Base-by-base conservation (phyloP, 2,888 invertebrate genomes). In the Platerodrilus igneus region DNA sequence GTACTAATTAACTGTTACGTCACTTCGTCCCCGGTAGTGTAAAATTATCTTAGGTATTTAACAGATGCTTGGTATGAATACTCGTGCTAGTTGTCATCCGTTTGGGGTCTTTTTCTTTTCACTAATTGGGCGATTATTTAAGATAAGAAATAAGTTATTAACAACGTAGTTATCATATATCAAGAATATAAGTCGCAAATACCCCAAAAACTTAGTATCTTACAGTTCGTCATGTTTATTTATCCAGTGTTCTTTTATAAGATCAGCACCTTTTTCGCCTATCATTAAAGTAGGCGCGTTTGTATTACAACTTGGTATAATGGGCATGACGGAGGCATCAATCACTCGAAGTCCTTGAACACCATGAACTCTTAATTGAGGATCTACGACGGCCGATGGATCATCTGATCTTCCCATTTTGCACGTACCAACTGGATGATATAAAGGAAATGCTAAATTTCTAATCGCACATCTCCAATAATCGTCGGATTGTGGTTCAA, bases 261-360 rank as follows among this genome's bases (percentile, higher is more conserved):
- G 64, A 30, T 71, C 70, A 0, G 67, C 66, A 1, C 67, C 74
- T 46, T 71, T 75, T 47, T 71, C 69, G 2, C 71, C 74, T 14
- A 76, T 70, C 63, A 66, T 64, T 9, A 66, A 57, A 2, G 55
- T 41, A 0, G 66, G 55, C 2, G 76, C 77, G 60, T 77, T 75
- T 0, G 76, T 77, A 50, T 79, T 78, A 1, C 71, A 78, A 33
- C 76, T 72, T 1, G 72, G 64, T 17, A 79, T 82, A 1, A 66
- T 74, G 0, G 88, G 89, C 85, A 90, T 88, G n/a, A 90, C 73
- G 51, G 86, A 86, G 0, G 81, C 86, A 60, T 90, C 90, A 3
- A 86, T 74, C 0, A 90, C 82, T 13, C 89, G 72, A 4, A 90
- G 69, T 1, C 74, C 71, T 2, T 68, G 63, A 0, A 88, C 65